Evolutionary conservation across 30 jellyfish, hydroid and myxozoan species (phyloP).

Genomic region (Turritopsis rubra): DNA sequence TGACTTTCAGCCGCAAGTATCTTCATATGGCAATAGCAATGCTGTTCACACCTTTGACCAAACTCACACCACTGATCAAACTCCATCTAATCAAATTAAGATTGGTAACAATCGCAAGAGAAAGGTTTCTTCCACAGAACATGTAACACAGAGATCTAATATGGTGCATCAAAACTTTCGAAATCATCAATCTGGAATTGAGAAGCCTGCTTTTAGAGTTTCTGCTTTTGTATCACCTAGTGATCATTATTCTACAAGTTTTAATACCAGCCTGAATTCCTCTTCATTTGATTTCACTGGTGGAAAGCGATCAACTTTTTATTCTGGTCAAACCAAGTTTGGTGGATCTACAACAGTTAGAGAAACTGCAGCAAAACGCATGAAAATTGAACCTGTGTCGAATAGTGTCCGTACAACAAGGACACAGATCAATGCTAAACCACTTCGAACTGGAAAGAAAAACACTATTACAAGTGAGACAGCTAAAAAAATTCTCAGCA

Average conservation of each 20-base stretch:
- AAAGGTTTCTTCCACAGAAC: background rate
- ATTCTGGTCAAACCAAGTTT: conserved; percentile 77
- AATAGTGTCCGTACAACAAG: conserved; percentile 44
- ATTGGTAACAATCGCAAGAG: background rate
- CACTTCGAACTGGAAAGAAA: conserved; percentile 37
- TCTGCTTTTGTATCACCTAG: conserved; percentile 86
- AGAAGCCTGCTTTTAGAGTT: conserved; percentile 84
- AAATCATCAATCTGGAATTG: background rate
- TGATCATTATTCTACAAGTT: conserved; percentile 34
- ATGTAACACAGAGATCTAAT: background rate
- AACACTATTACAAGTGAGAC: conserved; percentile 91
- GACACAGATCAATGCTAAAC: conserved; percentile 62
- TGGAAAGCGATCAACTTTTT: conserved; percentile 51
- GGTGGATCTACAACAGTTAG: conserved; percentile 93
- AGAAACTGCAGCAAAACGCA: conserved; percentile 50
- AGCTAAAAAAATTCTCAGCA: conserved; percentile 73
- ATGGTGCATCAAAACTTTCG: background rate
- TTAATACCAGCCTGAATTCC: conserved; percentile 59
- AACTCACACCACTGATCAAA: background rate
- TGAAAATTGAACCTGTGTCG: conserved; percentile 80
- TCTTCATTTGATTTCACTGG: conserved; percentile 75
- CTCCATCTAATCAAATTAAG: background rate
- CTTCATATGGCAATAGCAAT: background rate
- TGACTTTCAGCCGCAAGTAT: background rate
- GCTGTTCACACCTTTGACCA: background rate